These are phyloP conservation scores for Ariolimax columbianus DNA, from an alignment of 2,888 invertebrate genomes.

Conservation along the genomic window DNA sequence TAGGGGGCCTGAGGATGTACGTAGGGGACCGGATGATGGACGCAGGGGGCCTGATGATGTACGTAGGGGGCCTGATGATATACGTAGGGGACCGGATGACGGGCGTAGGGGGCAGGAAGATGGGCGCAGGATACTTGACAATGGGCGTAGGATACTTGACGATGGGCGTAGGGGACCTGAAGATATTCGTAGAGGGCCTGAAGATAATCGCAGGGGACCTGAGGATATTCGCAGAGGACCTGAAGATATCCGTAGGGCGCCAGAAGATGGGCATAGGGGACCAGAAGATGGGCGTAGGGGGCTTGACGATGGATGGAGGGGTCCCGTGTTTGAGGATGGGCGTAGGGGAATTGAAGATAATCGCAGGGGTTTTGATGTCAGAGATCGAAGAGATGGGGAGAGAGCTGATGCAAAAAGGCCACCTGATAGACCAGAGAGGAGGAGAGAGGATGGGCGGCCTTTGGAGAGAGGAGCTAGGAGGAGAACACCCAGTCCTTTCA, in stretches of 20 bases:
- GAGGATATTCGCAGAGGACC: slow-evolving; percentile 21
- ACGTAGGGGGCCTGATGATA: slow-evolving; percentile 37
- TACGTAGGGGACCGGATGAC: slow-evolving; percentile 16
- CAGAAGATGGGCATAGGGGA: slow-evolving; percentile 44
- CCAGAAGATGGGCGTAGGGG: slow-evolving; percentile 40
- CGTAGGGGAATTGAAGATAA: slow-evolving; percentile 18
- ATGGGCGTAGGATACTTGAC: slow-evolving; percentile 29
- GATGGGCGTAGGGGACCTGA: slow-evolving; percentile 50
- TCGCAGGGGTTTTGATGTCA: slow-evolving; percentile 23
- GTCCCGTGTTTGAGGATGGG: slow-evolving; percentile 40
- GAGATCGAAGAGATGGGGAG: slow-evolving; percentile 40
- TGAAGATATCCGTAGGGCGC: slow-evolving; percentile 40
- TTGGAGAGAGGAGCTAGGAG: slow-evolving; percentile 41
- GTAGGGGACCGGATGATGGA: slow-evolving; percentile 9
- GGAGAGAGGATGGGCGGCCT: slow-evolving; percentile 39
- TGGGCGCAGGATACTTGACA: slow-evolving; percentile 51
- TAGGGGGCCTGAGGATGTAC: slow-evolving; percentile 22
- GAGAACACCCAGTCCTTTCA: slow-evolving; percentile 51
- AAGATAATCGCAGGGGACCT: slow-evolving; percentile 1
- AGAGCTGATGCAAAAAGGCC: slow-evolving; percentile 47
- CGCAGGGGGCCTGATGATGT: slow-evolving; percentile 17
- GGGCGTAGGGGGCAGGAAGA: slow-evolving; percentile 6
- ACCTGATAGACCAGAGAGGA: slow-evolving; percentile 48
- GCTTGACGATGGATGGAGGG: slow-evolving; percentile 44
- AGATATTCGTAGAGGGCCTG: slow-evolving; percentile 39